phyloP scores from a whole-genome alignment of 2,888 invertebrate species.

The Lysandra coridon region DNA sequence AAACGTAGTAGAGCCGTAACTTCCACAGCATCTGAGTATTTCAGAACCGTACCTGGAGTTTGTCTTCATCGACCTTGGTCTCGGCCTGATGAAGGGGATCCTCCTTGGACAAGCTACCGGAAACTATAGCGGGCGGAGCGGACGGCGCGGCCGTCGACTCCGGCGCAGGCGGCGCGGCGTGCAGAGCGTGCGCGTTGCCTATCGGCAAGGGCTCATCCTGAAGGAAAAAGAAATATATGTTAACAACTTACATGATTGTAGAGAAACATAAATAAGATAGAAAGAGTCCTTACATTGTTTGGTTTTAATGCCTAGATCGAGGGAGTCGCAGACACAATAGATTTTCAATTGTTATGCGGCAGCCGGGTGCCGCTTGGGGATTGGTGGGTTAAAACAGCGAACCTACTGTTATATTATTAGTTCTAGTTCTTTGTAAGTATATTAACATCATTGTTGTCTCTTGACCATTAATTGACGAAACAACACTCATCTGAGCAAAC shows the following conservation, averaged over 20 bases:
- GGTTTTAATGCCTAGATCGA: too few relatives aligned
- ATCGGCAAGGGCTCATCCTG: slow-evolving; percentile 73
- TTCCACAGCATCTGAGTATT: not conserved
- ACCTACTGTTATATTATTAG: too few relatives aligned
- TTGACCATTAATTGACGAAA: too few relatives aligned
- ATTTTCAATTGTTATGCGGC: too few relatives aligned
- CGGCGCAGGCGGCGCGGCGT: slow-evolving; percentile 57
- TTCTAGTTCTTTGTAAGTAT: too few relatives aligned
- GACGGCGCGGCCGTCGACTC: slow-evolving; percentile 45
- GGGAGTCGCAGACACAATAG: too few relatives aligned
- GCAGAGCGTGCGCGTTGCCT: slow-evolving; percentile 70
- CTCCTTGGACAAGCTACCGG: slow-evolving; percentile 58
- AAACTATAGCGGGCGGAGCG: slow-evolving; percentile 47
- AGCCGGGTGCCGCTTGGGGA: too few relatives aligned
- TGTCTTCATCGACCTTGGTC: slow-evolving; percentile 73
- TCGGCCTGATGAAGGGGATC: slow-evolving; percentile 71
- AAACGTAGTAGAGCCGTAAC: not conserved
- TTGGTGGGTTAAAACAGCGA: too few relatives aligned
- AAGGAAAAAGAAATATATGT: slow-evolving; percentile 43
- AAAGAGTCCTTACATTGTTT: not conserved
- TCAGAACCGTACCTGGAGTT: slow-evolving; percentile 62
- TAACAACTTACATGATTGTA: not conserved
- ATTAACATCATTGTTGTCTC: too few relatives aligned
- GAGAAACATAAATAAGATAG: not conserved
- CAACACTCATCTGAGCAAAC: too few relatives aligned